phyloP scores from a whole-genome alignment of 2,113 vertebrate species.

The Cochlearius cochlearius region DNA sequence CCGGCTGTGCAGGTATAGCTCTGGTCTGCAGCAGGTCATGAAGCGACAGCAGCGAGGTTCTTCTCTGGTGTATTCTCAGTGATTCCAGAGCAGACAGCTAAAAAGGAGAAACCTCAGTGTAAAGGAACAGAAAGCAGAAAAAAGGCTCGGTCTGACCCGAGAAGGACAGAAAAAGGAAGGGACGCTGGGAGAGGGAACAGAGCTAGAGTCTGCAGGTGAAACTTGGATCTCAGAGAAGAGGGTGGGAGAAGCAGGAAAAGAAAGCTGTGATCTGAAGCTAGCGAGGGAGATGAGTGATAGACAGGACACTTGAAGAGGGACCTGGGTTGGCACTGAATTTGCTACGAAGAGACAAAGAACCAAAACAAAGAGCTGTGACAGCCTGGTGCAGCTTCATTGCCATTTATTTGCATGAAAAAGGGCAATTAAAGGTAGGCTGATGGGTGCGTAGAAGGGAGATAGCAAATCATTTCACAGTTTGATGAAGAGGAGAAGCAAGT shows the following conservation, averaged over 20 bases:
- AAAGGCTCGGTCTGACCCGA: background rate
- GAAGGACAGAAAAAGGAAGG: background rate
- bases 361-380: background rate
- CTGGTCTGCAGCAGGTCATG: background rate
- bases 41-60: background rate
- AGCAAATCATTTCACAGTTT: background rate
- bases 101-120: background rate
- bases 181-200: background rate
- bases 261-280: background rate
- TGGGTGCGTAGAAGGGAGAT: background rate
- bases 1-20: background rate
- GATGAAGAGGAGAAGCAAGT: background rate
- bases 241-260: background rate
- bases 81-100: background rate
- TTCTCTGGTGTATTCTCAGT: background rate
- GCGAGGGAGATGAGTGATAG: background rate
- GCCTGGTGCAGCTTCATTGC: background rate
- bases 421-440: background rate
- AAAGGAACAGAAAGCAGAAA: background rate
- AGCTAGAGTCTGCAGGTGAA: background rate
- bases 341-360: background rate
- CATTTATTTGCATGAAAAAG: background rate
- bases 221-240: background rate
- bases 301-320: background rate
- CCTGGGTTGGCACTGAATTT: background rate